Conservation (phyloP, 2,113 vertebrate genomes). For the Nothoprocta perdicaria region DNA sequence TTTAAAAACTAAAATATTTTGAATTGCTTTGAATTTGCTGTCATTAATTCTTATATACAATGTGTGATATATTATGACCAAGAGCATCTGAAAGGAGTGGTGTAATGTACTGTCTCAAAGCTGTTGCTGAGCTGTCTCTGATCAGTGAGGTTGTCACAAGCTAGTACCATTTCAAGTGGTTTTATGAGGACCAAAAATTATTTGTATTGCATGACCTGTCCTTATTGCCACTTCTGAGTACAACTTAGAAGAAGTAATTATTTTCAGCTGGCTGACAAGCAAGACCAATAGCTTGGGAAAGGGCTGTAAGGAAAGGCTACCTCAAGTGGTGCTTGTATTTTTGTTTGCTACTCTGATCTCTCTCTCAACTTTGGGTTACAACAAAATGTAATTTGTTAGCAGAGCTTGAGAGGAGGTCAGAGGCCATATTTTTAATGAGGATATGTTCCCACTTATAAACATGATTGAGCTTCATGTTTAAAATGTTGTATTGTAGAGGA, state of each 20-base stretch:
- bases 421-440: constrained; percentile 75
- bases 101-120: accelerated
- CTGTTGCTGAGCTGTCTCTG: not conserved
- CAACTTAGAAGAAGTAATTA: constrained; percentile 90
- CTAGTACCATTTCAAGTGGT: constrained; percentile 57
- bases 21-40: not conserved
- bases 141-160: not conserved
- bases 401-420: constrained; percentile 68
- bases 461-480: constrained; percentile 39
- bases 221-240: constrained; percentile 83
- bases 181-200: constrained; percentile 75
- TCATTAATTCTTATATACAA: not conserved
- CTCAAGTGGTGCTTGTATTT: constrained; percentile 89
- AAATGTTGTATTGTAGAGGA: constrained; percentile 9
- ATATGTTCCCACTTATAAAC: not conserved
- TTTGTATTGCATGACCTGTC: constrained; percentile 80
- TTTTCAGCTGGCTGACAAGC: constrained; percentile 88
- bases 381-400: constrained; percentile 86
- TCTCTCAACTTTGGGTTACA: constrained; percentile 88
- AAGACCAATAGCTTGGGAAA: constrained; percentile 96
- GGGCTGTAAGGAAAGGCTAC: constrained; percentile 91
- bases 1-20: not conserved
- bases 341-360: constrained; percentile 89
- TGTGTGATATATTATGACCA: not conserved
- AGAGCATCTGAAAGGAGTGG: not conserved